A percentile compares a stretch with the other conserved stretches of the same genome.
phyloP scores from a whole-genome alignment of 2,888 invertebrate species.

The Incurvaria masculella region DNA sequence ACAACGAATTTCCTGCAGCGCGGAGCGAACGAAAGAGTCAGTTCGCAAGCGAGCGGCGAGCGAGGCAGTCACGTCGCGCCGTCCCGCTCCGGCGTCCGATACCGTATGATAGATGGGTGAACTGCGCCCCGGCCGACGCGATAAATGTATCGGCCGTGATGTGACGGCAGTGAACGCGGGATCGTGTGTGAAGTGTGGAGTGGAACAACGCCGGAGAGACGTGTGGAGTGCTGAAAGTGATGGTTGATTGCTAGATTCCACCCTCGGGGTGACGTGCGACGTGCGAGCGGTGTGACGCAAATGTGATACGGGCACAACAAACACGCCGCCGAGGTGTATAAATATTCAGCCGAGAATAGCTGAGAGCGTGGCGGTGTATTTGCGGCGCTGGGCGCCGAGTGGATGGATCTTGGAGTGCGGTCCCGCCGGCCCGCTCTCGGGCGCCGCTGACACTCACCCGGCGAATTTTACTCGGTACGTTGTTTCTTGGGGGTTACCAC shows the following conservation, averaged over 20 bases:
- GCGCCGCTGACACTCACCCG: no score
- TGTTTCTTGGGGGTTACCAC: no score
- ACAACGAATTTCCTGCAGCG: neutral
- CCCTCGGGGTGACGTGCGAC: neutral
- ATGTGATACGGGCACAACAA: neutral
- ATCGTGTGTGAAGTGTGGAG: neutral
- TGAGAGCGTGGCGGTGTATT: neutral
- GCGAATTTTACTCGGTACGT: no score
- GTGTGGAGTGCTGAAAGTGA: neutral
- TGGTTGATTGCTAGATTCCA: neutral
- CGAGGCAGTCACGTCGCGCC: neutral
- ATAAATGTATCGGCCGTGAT: neutral
- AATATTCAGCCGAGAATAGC: neutral
- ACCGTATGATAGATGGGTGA: neutral
- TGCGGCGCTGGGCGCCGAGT: neutral
- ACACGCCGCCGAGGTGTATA: neutral
- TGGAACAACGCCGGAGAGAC: neutral
- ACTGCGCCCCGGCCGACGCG: neutral
- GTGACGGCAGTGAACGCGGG: neutral
- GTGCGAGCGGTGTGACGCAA: neutral
- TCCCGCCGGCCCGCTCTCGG: neutral
- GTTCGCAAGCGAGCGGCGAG: neutral
- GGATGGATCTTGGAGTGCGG: neutral
- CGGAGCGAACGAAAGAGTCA: neutral
- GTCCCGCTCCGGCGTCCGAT: neutral